Conservation (phyloP, 2,113 vertebrate species). For the Eira barbara region DNA sequence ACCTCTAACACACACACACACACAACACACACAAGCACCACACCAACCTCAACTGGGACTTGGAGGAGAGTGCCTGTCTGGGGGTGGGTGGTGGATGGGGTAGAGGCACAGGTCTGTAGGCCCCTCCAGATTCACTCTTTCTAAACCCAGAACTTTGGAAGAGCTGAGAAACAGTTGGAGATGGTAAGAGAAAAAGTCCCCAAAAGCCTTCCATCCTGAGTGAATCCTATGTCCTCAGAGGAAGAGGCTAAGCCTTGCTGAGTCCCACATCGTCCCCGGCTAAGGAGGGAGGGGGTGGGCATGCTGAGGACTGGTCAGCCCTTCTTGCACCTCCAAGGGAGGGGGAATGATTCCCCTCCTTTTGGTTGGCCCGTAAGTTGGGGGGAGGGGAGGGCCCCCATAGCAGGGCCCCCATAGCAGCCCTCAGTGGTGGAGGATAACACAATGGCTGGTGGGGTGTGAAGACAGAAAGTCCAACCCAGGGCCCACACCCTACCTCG, state of each 20-base stretch:
- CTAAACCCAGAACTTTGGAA: conserved; percentile 13
- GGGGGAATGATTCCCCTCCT: not conserved
- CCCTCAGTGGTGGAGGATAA: not conserved
- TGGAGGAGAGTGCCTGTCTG: not conserved
- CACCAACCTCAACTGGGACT: not conserved
- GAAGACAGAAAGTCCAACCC: not conserved
- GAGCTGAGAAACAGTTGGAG: not conserved
- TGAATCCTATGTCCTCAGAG: not conserved
- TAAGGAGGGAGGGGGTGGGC: not conserved
- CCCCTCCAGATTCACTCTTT: not conserved
- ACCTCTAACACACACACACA: not conserved
- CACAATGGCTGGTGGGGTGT: not conserved
- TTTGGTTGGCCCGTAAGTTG: not conserved
- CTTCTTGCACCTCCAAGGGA: not conserved
- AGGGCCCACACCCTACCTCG: not conserved
- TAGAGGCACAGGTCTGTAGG: not conserved
- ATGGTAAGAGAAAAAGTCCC: not conserved
- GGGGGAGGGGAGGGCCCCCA: not conserved
- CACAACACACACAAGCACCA: not conserved
- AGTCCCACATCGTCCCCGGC: not conserved
- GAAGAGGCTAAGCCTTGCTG: not conserved
- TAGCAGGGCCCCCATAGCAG: not conserved
- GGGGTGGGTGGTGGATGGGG: not conserved
- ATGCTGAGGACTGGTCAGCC: not conserved
- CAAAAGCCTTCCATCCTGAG: not conserved